These are phyloP conservation scores for Clavelina lepadiformis DNA, from an alignment of 23 tunicate genomes.

Conservation along the genomic window DNA sequence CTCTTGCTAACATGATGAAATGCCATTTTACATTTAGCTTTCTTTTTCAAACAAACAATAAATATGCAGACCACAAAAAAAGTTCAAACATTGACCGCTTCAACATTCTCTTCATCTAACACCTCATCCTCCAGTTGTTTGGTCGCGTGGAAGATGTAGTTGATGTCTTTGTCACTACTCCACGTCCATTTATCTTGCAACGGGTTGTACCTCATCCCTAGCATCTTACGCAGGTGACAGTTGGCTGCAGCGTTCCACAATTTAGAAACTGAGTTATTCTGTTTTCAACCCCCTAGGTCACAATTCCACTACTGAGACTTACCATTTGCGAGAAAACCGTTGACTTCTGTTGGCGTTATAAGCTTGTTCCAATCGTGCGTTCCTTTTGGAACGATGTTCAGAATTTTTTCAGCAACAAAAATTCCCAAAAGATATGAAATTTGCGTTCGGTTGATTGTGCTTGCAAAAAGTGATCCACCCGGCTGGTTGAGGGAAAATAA, in stretches of 20 bases:
- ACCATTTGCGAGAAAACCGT: constrained; percentile 8
- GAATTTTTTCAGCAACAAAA: constrained; percentile 61
- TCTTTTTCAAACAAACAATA: too few species aligned
- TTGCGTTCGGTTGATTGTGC: constrained; percentile 81
- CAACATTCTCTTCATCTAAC: too few species aligned
- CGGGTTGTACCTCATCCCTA: constrained; percentile 74
- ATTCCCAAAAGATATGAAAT: constrained; percentile 60
- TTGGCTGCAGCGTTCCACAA: constrained; percentile 1
- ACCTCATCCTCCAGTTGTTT: too few species aligned
- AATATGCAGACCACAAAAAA: too few species aligned
- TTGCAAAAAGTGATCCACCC: constrained; percentile 71
- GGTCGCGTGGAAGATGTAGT: constrained; percentile 72
- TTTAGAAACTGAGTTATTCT: neutral
- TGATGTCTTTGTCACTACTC: constrained; percentile 32
- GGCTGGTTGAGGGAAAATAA: too few species aligned
- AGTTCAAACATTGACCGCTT: too few species aligned
- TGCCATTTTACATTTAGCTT: too few species aligned
- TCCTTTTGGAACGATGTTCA: constrained; percentile 56
- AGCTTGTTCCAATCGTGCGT: constrained; percentile 89
- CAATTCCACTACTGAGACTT: neutral
- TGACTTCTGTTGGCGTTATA: constrained; percentile 57
- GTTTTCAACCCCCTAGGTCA: neutral
- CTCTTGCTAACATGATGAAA: too few species aligned
- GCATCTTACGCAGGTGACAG: constrained; percentile 58
- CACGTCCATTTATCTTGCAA: constrained; percentile 63